Conservation (phyloP, 2,113 vertebrate genomes). For the Butorides virescens region DNA sequence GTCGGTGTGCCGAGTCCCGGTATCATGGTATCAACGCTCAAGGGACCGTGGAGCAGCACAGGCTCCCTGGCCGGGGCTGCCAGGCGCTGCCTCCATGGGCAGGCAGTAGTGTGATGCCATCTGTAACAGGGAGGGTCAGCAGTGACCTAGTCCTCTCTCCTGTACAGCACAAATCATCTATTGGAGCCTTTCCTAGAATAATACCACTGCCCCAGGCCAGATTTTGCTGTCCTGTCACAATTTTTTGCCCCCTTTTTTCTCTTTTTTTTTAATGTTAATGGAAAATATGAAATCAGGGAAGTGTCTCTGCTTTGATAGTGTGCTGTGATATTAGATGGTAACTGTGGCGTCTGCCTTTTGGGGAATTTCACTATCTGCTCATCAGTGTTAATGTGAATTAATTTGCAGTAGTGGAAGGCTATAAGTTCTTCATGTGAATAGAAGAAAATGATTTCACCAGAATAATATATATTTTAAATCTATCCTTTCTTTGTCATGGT, state of each 20-base stretch:
- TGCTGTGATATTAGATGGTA: background rate
- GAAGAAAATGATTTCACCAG: background rate
- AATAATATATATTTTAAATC: background rate
- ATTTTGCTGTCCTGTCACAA: background rate
- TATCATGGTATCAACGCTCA: rapidly evolving
- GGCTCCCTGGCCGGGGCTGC: background rate
- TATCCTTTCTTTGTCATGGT: background rate
- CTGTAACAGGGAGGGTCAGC: background rate
- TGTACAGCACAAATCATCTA: background rate
- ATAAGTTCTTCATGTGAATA: background rate
- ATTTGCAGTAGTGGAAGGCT: background rate
- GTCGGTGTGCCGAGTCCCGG: rapidly evolving
- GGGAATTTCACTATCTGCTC: background rate
- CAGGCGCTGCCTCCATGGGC: background rate
- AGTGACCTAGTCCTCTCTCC: background rate
- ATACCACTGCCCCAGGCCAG: background rate
- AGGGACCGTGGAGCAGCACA: rapidly evolving
- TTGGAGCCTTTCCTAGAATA: background rate
- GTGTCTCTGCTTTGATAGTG: background rate
- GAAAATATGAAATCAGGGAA: background rate
- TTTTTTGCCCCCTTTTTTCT: background rate
- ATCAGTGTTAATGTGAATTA: background rate
- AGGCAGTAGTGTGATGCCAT: background rate
- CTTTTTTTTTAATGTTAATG: background rate
- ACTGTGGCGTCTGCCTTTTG: background rate